Evolutionary conservation across 2,113 vertebrate species (phyloP), one percentile per base, ranked within the genome.

Genomic region (Hippocampus zosterae): DNA sequence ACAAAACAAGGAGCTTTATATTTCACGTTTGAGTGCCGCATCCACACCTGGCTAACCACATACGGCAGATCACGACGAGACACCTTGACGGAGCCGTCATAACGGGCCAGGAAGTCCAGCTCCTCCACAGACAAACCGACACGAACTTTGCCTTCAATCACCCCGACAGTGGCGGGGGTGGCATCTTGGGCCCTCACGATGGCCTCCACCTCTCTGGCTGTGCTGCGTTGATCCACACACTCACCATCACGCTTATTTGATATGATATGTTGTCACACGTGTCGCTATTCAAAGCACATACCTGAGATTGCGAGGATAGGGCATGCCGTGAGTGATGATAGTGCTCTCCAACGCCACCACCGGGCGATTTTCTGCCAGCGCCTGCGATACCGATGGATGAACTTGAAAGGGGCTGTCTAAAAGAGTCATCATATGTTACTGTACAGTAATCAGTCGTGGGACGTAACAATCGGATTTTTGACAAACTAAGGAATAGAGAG

Each of bases 261-360:
- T 37, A 37, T 37, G 33, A 37, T 37, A 18, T 44, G 27, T 23
- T 53, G 52, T 10, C 2, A 53, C 50, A n/a, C 52, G 27, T 40
- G 27, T 5, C 27, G 67, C 10, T 9, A 37, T 29, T 15, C 5
- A 1, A 2, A 2, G n/a, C 76, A 96, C 95, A 92, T 78, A 97
- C 95, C 93, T 96, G 77, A 96, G 73, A 85, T 95, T 97, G 50
- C 93, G 87, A 70, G 95, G 95, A 80, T 94, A 95, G 12, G 93
- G 92, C 94, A 97, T 95, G 83, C 95, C 95, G 6, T 96, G 95
- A 25, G 95, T 96, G 79, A 97, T 92, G 57, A 97, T 95, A 1
- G 95, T 94, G 76, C 95, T 96, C 84, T 97, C 95, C 27, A 97
- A 89, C 21, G 94, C 95, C 73, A 96, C 93, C 1, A 96, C 88